A percentile compares a stretch with the other conserved stretches of the same genome.
Conservation (phyloP, 2,797 vertebrate species). For the Tarsius wallacei region DNA sequence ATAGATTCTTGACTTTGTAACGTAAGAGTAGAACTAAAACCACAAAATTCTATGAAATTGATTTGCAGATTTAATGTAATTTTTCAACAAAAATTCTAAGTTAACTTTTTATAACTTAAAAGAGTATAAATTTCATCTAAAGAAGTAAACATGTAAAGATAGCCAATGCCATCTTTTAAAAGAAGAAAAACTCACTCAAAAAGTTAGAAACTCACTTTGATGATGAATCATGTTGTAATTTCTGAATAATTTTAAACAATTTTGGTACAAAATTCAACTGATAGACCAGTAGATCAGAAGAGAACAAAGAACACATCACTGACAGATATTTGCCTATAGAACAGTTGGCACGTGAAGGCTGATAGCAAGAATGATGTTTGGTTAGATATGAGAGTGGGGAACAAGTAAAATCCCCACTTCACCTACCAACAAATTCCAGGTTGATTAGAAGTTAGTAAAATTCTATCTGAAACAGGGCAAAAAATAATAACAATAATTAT, state of each 20-base stretch:
- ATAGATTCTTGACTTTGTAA: background rate
- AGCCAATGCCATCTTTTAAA: background rate
- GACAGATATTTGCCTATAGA: background rate
- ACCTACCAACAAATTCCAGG: background rate
- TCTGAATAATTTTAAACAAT: background rate
- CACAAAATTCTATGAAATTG: background rate
- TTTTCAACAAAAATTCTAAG: background rate
- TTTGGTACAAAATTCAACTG: background rate
- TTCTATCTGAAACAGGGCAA: background rate
- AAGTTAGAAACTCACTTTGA: background rate
- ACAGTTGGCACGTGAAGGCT: background rate
- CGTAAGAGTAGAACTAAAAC: background rate
- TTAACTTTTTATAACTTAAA: background rate
- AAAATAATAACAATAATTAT: background rate
- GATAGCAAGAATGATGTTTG: background rate
- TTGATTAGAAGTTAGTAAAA: conserved; percentile 40
- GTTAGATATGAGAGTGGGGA: background rate
- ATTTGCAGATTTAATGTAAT: background rate
- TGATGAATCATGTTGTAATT: background rate
- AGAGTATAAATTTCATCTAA: conserved; percentile 26
- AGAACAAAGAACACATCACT: background rate
- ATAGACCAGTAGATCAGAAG: background rate
- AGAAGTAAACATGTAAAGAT: background rate
- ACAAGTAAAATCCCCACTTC: background rate
- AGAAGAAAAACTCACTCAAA: background rate